Evolutionary conservation across 2,113 vertebrate genomes (phyloP).

Genomic region (Desmodus rotundus): DNA sequence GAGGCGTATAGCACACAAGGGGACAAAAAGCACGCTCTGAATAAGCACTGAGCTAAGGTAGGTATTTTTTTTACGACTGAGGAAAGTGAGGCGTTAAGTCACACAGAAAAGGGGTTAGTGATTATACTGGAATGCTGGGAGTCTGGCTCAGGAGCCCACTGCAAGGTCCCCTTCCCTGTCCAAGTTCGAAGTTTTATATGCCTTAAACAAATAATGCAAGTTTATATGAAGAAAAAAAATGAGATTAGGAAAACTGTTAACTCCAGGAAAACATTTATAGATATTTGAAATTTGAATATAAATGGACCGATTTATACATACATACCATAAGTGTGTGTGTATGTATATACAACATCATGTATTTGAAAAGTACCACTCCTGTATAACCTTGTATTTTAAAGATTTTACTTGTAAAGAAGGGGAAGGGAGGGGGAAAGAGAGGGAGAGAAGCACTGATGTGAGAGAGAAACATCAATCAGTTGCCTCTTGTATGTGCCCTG

Average conservation of each 20-base stretch:
- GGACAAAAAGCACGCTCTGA: not conserved
- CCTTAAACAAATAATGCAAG: not conserved
- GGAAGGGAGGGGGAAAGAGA: too few species aligned
- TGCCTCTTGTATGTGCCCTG: too few species aligned
- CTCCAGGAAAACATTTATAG: not conserved
- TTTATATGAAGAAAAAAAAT: not conserved
- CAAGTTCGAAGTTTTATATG: not conserved
- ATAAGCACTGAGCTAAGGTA: not conserved
- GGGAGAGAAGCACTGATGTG: too few species aligned
- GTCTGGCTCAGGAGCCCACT: not conserved
- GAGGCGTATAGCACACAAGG: not conserved
- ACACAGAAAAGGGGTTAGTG: not conserved
- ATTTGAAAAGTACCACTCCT: conserved; percentile 20
- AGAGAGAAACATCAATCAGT: too few species aligned
- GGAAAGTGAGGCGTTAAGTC: not conserved
- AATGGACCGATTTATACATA: not conserved
- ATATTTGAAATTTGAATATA: conserved; percentile 21
- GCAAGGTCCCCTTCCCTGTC: not conserved
- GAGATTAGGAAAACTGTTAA: not conserved
- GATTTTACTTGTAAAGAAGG: too few species aligned
- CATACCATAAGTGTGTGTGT: not conserved
- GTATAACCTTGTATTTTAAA: not conserved
- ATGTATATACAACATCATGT: not conserved
- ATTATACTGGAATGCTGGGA: not conserved
- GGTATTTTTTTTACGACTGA: not conserved